These are phyloP conservation scores for Calyptommatus sinebrachiatus DNA, from an alignment of 2,113 vertebrate species.

Conservation along the genomic window DNA sequence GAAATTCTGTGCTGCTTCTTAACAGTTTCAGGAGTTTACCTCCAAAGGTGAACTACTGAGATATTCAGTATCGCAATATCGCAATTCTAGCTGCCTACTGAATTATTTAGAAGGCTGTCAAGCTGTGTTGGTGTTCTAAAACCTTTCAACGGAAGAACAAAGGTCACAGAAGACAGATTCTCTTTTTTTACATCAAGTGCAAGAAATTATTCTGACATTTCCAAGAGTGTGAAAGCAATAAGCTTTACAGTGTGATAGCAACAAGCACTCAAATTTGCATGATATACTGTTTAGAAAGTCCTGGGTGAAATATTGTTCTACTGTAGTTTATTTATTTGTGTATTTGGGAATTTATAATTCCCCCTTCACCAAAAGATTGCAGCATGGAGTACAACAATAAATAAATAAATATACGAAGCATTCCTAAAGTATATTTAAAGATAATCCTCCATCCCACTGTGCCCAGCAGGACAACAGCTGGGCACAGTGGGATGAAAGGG, in stretches of 20 bases:
- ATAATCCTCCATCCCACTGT: too few relatives aligned
- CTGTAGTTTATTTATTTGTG: not conserved
- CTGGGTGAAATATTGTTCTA: not conserved
- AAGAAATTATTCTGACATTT: not conserved
- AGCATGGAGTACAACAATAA: not conserved
- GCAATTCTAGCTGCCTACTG: not conserved
- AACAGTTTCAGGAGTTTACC: not conserved
- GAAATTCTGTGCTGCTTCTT: not conserved
- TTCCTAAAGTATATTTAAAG: too few relatives aligned
- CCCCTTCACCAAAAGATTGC: not conserved
- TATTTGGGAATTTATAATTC: not conserved
- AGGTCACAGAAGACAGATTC: not conserved
- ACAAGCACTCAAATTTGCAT: not conserved
- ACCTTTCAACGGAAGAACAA: not conserved
- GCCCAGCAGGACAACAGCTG: too few relatives aligned
- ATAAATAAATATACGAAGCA: too few relatives aligned
- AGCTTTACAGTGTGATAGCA: not conserved
- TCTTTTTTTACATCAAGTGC: not conserved
- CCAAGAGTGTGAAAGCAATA: not conserved
- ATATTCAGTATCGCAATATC: not conserved
- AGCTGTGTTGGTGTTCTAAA: not conserved
- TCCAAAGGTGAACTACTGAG: too few relatives aligned
- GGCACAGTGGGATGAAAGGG: too few relatives aligned
- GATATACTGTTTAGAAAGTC: not conserved
- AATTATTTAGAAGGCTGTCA: conserved; percentile 2